phyloP scores from a whole-genome alignment of 1,140 invertebrate species.

The Campoletis sonorensis region DNA sequence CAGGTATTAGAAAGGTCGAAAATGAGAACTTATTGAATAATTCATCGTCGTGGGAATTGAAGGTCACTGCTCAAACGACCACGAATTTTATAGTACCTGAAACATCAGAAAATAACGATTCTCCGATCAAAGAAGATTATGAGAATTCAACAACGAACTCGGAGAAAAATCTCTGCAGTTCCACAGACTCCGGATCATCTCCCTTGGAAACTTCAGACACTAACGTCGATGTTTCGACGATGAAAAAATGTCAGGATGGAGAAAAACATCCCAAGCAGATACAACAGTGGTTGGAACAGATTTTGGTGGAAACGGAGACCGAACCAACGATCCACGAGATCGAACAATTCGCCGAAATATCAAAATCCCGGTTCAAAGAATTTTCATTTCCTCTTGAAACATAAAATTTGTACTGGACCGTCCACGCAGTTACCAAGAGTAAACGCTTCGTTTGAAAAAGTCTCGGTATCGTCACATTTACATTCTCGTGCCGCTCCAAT shows the following conservation, averaged over 20 bases:
- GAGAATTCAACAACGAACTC: background rate
- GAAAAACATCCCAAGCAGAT: constrained; percentile 76
- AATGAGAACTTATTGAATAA: constrained; percentile 1
- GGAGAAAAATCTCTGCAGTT: background rate
- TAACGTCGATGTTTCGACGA: constrained; percentile 7
- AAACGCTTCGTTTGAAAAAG: constrained; percentile 20
- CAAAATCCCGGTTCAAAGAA: constrained; percentile 76
- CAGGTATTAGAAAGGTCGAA: background rate
- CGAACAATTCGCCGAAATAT: constrained; percentile 75
- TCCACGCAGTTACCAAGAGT: constrained; percentile 44
- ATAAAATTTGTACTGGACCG: constrained; percentile 68
- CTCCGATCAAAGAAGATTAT: constrained; percentile 30
- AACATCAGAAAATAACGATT: constrained; percentile 11
- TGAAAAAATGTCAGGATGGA: constrained; percentile 51
- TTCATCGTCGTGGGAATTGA: background rate
- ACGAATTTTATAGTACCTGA: constrained; percentile 21
- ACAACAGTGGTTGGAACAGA: constrained; percentile 78
- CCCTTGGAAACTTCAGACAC: background rate
- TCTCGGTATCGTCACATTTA: background rate
- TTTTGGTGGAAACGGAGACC: constrained; percentile 77
- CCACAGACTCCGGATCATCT: constrained; percentile 14
- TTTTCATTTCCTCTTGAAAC: constrained; percentile 78
- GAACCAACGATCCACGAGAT: constrained; percentile 75
- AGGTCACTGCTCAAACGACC: background rate
- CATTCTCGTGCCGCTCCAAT: constrained; percentile 33